Evolutionary conservation across 2,113 vertebrate genomes (phyloP).

Genomic region (Hypanus sabinus): DNA sequence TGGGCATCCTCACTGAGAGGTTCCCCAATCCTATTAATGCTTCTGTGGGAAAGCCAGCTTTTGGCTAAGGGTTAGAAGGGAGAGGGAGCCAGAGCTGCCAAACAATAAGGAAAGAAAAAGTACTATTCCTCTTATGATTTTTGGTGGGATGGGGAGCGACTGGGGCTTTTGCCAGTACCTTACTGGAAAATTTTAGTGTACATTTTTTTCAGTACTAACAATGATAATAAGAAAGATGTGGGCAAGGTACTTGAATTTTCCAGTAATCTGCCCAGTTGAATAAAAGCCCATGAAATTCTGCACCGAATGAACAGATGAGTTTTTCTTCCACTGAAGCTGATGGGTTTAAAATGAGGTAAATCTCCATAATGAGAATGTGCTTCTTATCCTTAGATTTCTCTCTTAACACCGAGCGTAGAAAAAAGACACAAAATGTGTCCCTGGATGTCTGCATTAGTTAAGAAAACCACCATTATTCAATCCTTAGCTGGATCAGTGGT

Average conservation of each 20-base stretch:
- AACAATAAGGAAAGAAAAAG: background rate
- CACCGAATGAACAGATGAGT: background rate
- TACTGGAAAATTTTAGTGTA: background rate
- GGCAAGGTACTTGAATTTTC: background rate
- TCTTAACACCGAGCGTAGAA: background rate
- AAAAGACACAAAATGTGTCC: background rate
- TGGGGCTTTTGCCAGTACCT: background rate
- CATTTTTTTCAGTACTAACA: background rate
- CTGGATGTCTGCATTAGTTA: background rate
- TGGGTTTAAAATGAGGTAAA: background rate
- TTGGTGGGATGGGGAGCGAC: background rate
- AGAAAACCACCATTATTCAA: background rate
- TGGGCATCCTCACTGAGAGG: too few species aligned
- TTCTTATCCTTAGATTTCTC: background rate
- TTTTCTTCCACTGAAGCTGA: background rate
- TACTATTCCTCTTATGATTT: background rate
- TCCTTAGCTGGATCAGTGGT: background rate
- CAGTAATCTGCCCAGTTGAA: background rate
- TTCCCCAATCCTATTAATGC: too few species aligned
- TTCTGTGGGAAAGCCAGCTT: too few species aligned
- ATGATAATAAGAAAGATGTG: background rate
- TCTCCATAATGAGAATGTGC: background rate
- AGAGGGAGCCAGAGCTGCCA: background rate
- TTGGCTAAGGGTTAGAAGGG: too few species aligned
- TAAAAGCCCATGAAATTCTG: background rate